Evolutionary conservation across 2,888 invertebrate genomes (phyloP), one percentile per base, ranked within the genome.

Genomic region (Cheilosia scutellata): DNA sequence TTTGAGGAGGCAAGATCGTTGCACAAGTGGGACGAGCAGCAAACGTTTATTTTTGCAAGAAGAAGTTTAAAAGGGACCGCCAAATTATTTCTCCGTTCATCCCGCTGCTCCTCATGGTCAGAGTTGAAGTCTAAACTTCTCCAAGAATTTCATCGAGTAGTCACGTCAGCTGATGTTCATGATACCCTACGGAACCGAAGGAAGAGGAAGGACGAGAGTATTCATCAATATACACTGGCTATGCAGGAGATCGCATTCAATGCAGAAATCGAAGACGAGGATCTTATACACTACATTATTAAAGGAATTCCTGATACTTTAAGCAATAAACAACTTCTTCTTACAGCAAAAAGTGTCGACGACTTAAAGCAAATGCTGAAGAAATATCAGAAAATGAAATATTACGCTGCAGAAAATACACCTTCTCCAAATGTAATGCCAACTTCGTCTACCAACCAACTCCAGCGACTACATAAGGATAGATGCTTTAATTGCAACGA

Each of bases 181-280:
- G 49, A 71, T 37, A 27, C 4, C 25, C 53, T 74, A 31, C 20
- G 80, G 20, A 33, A 60, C 44, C 60, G 80, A 16, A 68, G 66
- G 37, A 80, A 60, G 40, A 27, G 33, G 7, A 65, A 29, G 20
- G 72, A 80, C n/a, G 71, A 78, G 47, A 79, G 33, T 16, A 13
- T 47, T 13, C 80, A 75, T 11, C 80, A 82, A 31, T 74, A 82
- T 29, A 47, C 66, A 6, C 33, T 82, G 55, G 57, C 40, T 16
- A 80, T 80, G 62, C 68, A 74, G 44, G 74, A 80, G 53, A 72
- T 72, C 40, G 79, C 60, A n/a, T 49, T 33, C 4, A 31, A 44
- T 40, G n/a, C 60, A n/a, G n/a, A n/a, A n/a, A n/a, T n/a, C n/a
- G n/a, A n/a, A n/a, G n/a, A n/a, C n/a, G n/a, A n/a, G n/a, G n/a